A percentile compares a stretch with the other conserved stretches of the same genome.
phyloP scores from a whole-genome alignment of 2,113 vertebrate genomes.

The Panurus biarmicus region DNA sequence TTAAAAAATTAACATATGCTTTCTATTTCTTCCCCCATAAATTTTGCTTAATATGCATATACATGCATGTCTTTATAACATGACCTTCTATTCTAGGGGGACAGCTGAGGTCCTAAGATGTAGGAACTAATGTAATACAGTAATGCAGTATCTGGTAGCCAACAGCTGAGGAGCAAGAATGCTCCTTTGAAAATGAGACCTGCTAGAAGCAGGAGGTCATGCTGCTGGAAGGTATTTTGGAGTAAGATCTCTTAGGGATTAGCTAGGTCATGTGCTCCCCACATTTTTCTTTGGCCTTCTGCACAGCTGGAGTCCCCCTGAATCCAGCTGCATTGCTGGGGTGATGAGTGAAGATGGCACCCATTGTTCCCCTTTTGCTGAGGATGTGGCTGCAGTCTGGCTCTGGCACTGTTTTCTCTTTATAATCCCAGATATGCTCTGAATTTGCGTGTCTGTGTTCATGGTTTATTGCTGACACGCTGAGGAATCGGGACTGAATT shows the following conservation, averaged over 20 bases:
- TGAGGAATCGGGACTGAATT: neutral
- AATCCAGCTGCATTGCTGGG: neutral
- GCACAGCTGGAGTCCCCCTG: neutral
- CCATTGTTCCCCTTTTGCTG: rapidly evolving
- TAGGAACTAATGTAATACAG: neutral
- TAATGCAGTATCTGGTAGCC: neutral
- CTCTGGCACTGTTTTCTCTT: neutral
- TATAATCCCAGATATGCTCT: neutral
- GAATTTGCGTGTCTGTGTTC: neutral
- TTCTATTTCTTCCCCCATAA: neutral
- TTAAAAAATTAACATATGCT: rapidly evolving
- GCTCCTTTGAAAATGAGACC: neutral
- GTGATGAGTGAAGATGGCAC: neutral
- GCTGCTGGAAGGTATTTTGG: neutral
- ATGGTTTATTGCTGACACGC: neutral
- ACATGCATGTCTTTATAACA: neutral
- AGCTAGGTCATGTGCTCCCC: neutral
- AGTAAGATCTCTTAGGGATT: neutral
- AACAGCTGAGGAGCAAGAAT: neutral
- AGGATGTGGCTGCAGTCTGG: neutral
- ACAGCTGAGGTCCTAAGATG: neutral
- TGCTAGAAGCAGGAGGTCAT: neutral
- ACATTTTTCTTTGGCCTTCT: neutral
- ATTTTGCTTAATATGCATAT: neutral
- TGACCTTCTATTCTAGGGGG: neutral